Percentiles rank a stretch among this genome's conserved stretches.
Evolutionary conservation across 1,140 invertebrate genomes (phyloP).

Genomic region (Druon quercuslanigerum): DNA sequence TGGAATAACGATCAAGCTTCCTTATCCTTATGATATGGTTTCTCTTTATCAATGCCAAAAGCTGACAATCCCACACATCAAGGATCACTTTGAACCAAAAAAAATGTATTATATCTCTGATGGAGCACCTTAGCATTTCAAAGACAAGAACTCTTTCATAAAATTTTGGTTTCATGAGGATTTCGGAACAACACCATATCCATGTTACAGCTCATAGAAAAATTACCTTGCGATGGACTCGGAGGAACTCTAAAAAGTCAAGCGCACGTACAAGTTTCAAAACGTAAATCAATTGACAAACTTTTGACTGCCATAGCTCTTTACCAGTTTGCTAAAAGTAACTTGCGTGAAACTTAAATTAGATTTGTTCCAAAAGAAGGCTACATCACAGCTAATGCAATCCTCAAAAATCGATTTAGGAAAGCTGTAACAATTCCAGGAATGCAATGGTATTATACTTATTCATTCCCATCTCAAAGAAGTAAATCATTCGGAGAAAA

Average conservation of each 20-base stretch:
- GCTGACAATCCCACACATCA: slow-evolving; percentile 10
- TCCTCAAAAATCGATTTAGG: too few relatives aligned
- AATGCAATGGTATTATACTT: too few relatives aligned
- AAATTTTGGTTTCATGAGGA: slow-evolving; percentile 59
- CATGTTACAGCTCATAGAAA: slow-evolving; percentile 64
- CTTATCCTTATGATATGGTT: slow-evolving; percentile 47
- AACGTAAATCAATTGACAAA: too few relatives aligned
- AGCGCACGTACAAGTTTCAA: slow-evolving; percentile 37
- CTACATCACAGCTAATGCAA: too few relatives aligned
- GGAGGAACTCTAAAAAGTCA: slow-evolving; percentile 55
- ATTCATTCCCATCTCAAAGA: too few relatives aligned
- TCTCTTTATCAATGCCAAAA: slow-evolving; percentile 51
- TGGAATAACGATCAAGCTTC: slow-evolving; percentile 55
- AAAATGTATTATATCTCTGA: slow-evolving; percentile 62
- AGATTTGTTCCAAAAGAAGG: too few relatives aligned
- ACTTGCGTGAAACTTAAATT: too few relatives aligned
- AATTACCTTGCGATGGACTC: slow-evolving; percentile 58
- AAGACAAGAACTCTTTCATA: slow-evolving; percentile 60
- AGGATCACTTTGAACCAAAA: slow-evolving; percentile 45
- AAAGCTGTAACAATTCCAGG: too few relatives aligned
- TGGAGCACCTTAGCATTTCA: slow-evolving; percentile 61
- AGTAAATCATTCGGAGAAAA: too few relatives aligned
- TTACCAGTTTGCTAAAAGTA: too few relatives aligned
- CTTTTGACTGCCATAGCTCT: too few relatives aligned
- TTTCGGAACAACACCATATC: slow-evolving; percentile 49